Percentiles rank a stretch among this genome's conserved stretches.
phyloP scores from a whole-genome alignment of 1,140 invertebrate species.

The Harlomillsia oculata region DNA sequence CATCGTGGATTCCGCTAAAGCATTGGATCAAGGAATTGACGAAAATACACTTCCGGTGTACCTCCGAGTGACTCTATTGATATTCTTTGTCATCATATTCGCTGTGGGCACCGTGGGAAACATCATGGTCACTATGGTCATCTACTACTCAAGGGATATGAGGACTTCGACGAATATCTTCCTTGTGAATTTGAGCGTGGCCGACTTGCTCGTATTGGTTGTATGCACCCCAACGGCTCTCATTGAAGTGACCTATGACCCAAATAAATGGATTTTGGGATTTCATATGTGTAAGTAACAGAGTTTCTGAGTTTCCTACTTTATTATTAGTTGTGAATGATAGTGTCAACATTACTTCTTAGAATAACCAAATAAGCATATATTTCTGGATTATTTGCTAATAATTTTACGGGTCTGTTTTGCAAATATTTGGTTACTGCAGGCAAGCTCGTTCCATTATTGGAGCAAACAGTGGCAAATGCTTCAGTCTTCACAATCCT shows the following conservation, averaged over 20 bases:
- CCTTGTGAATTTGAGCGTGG: slow-evolving; percentile 79
- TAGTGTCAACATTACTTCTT: too few relatives aligned
- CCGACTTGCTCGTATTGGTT: slow-evolving; percentile 79
- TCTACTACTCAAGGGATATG: slow-evolving; percentile 81
- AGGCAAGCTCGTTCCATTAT: slow-evolving; percentile 82
- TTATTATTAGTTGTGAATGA: neutral
- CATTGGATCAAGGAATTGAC: neutral
- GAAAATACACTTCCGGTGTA: slow-evolving; percentile 8
- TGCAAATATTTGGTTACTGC: neutral
- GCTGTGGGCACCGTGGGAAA: slow-evolving; percentile 53
- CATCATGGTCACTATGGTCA: slow-evolving; percentile 81
- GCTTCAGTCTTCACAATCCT: slow-evolving; percentile 86
- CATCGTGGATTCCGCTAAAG: neutral
- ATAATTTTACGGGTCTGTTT: too few relatives aligned
- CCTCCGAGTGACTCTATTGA: slow-evolving; percentile 11
- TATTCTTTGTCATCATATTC: slow-evolving; percentile 26
- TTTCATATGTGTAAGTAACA: slow-evolving; percentile 27
- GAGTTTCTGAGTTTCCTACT: neutral
- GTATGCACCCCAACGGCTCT: slow-evolving; percentile 69
- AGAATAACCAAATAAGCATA: neutral
- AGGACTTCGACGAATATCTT: slow-evolving; percentile 90
- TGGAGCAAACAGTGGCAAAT: slow-evolving; percentile 83
- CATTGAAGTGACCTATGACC: slow-evolving; percentile 32
- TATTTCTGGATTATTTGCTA: too few relatives aligned
- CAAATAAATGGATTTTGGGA: slow-evolving; percentile 27